Conservation (phyloP, 2,888 invertebrate species). For the Petrolisthes cinctipes region DNA sequence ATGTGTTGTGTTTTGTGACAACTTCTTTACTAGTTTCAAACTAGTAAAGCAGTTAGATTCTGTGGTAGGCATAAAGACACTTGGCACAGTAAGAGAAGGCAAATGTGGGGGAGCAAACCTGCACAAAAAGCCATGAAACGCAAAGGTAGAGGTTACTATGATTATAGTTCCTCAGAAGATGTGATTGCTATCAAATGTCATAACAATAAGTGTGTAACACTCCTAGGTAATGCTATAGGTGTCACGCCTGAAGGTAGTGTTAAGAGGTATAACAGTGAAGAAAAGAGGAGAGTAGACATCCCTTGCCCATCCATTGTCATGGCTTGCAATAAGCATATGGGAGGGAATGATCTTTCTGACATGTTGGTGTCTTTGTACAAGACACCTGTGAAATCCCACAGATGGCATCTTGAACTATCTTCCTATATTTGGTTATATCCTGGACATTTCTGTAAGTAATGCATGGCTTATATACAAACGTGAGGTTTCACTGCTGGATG, state of each 20-base stretch:
- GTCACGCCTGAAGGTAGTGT: neutral
- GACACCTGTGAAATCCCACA: constrained; percentile 29
- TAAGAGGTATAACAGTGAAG: neutral
- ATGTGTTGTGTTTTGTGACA: constrained; percentile 21
- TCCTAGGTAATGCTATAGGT: neutral
- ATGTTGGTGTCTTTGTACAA: constrained; percentile 23
- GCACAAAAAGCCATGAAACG: neutral
- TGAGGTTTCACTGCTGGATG: constrained; percentile 18
- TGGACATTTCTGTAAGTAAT: constrained; percentile 32
- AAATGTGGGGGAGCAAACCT: constrained; percentile 7
- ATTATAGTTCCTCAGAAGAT: neutral
- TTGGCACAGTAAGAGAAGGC: constrained; percentile 31
- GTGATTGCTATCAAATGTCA: neutral
- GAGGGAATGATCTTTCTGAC: constrained; percentile 24
- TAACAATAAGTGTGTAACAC: neutral
- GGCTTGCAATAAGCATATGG: neutral
- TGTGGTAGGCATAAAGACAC: constrained; percentile 19
- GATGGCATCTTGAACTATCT: constrained; percentile 6
- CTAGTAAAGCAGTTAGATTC: constrained; percentile 23
- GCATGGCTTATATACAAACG: constrained; percentile 29
- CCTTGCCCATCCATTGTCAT: neutral
- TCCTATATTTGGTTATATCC: constrained; percentile 19
- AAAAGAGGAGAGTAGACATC: neutral
- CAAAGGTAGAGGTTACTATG: neutral
- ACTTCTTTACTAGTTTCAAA: constrained; percentile 27